Base-by-base conservation (phyloP, 1,140 invertebrate species). In the Cherax destructor region DNA sequence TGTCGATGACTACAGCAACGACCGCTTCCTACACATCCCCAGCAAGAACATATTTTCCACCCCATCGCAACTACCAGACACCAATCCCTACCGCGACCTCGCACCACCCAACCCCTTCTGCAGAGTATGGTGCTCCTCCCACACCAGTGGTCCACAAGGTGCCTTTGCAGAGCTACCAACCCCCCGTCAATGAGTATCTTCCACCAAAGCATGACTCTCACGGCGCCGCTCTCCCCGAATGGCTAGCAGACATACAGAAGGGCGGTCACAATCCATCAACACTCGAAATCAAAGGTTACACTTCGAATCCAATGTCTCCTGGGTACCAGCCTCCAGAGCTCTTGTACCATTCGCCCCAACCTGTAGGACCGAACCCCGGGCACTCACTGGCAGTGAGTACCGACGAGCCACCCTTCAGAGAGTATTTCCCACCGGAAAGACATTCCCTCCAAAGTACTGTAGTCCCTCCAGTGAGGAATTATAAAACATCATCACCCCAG, bases 231-330 rank as follows among this genome's bases (percentile, higher is more conserved):
- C 76, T 91, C 11, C 89, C 89, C 1, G n/a, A 49, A 52, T 91
- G 89, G 89, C 89, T 91, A 1, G 41, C 59, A 21, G 85, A 52
- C 76, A 74, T 89, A 52, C 69, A 89, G 47, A 56, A 47, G 7
- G 77, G 56, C 41, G 78, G 59, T 52, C 78, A 88, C 10, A 21
- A 6, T 24, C 65, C 87, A 16, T 11, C 88, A 50, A 49, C 4
- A 69, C 52, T n/a, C 7, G 59, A 79, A 30, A 21, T 30, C 7
- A 49, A 61, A n/a, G 24, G 52, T 50, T 61, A 80, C 59, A 41
- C 76, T 24, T 47, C 59, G n/a, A 79, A 61, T 50, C 86, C 77
- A 18, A 79, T 77, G 4, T 56, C 74, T 65, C 77, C 74, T 9
- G 77, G 86, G 4, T 79, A 85, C 47, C 30, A 49, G 24, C 61